Percentiles rank a stretch among this genome's conserved stretches.
These are phyloP conservation scores for Pachyseris speciosa DNA, from an alignment of 64 coral and sea anemone genomes.

Conservation along the genomic window DNA sequence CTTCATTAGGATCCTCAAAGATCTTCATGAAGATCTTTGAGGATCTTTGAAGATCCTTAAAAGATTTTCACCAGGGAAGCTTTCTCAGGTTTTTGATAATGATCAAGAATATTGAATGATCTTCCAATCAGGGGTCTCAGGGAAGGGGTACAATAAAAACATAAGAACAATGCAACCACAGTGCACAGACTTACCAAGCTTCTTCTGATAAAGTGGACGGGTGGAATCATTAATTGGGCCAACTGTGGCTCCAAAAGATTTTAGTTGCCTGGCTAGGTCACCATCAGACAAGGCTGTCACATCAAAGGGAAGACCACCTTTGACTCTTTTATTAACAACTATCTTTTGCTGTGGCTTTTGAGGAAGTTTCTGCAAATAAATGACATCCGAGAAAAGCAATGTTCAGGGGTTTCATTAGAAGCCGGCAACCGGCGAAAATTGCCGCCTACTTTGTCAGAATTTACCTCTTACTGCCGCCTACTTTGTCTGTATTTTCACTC, in stretches of 20 bases:
- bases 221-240: slow-evolving; percentile 90
- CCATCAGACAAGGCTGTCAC: slow-evolving; percentile 85
- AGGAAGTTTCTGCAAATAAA: slow-evolving; percentile 33
- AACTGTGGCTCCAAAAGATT: slow-evolving; percentile 66
- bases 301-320: slow-evolving; percentile 79
- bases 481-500: too few relatives aligned
- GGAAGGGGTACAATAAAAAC: not conserved
- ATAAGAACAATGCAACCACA: not conserved
- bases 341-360: slow-evolving; percentile 6
- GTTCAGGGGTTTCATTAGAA: too few relatives aligned
- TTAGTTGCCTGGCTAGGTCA: slow-evolving; percentile 84
- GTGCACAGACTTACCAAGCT: slow-evolving; percentile 66
- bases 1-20: too few relatives aligned
- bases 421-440: too few relatives aligned
- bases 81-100: too few relatives aligned
- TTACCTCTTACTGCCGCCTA: too few relatives aligned
- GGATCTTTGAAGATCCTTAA: too few relatives aligned
- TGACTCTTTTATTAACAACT: slow-evolving; percentile 53
- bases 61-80: too few relatives aligned
- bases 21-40: too few relatives aligned
- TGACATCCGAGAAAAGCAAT: too few relatives aligned
- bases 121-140: not conserved
- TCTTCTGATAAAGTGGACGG: slow-evolving; percentile 86
- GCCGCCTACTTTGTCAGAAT: too few relatives aligned
- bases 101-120: too few relatives aligned